Conservation (phyloP, 2,797 vertebrate species). For the Danionella dracula region DNA sequence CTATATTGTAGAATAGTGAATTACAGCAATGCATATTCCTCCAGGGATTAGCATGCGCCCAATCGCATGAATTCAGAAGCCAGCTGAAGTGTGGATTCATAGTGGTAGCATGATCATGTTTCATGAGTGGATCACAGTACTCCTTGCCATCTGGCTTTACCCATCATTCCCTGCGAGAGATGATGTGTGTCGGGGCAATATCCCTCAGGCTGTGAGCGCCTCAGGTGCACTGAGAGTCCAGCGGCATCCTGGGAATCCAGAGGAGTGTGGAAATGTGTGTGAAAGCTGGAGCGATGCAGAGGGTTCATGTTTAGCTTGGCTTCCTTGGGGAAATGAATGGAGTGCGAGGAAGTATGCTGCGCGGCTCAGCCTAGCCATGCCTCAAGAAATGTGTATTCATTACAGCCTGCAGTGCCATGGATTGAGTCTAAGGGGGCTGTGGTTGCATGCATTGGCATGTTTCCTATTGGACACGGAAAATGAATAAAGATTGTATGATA, state of each 20-base stretch:
- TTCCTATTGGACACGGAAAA: slow-evolving; percentile 13
- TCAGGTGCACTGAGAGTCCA: slow-evolving; percentile 42
- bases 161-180: neutral
- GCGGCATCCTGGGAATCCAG: slow-evolving; percentile 26
- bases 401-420: slow-evolving; percentile 48
- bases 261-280: neutral
- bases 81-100: neutral
- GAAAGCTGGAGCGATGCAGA: slow-evolving; percentile 5
- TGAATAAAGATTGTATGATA: slow-evolving; percentile 30
- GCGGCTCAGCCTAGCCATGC: slow-evolving; percentile 21
- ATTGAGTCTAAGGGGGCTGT: slow-evolving; percentile 34
- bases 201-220: slow-evolving; percentile 3
- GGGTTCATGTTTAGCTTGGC: slow-evolving; percentile 22
- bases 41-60: neutral
- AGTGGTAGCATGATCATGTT: neutral
- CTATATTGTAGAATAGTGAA: too few species aligned
- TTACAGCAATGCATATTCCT: neutral
- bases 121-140: neutral
- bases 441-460: neutral
- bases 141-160: slow-evolving; percentile 36
- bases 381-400: slow-evolving; percentile 63
- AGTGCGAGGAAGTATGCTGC: slow-evolving; percentile 35
- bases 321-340: slow-evolving; percentile 24
- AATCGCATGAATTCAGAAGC: neutral
- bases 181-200: slow-evolving; percentile 23